Base-by-base conservation (phyloP, 2,797 vertebrate species). In the Macropodus opercularis region DNA sequence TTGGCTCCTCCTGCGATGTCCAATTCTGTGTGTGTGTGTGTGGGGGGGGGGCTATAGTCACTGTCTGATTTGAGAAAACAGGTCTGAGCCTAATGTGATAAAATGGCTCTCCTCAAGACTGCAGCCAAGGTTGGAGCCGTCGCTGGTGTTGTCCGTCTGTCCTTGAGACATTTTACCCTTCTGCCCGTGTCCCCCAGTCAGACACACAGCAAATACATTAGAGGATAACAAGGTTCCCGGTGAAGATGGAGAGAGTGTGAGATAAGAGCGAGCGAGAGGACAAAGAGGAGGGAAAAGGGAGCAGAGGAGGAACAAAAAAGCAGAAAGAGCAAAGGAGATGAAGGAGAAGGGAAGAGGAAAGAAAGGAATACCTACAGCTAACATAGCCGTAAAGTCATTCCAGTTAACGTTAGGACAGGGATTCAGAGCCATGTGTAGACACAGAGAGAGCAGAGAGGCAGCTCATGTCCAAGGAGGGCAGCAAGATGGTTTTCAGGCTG, bases 141-240 rank as follows among this genome's bases (percentile, higher is more conserved):
- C 69, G 66, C 59, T 49, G 36, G 26, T 62, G 61, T 57, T 62
- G 75, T 69, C 77, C 11, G 49, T 79, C 54, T 54, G 77, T 82
- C 77, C 81, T 83, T 79, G 67, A 78, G 75, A 87, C 76, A 60
- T 73, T 79, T 80, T 63, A 83, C 63, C 60, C 51, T 57, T 66
- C 44, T 58, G 42, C 50, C 32, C 34, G 44, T 44, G 12, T n/a
- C 75, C 69, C 43, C 46, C 12, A 41, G 72, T 66, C 77, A 81
- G 44, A 81, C 55, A 66, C 63, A 55, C 52, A 54, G 68, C 46
- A 86, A 77, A 85, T 73, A 78, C 77, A 84, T 80, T 66, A 79
- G 71, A 26, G 51, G 50, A 83, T 68, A 77, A 82, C 68, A 77
- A 80, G 71, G 57, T 58, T 27, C 65, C 48, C 41, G 39, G 42